Evolutionary conservation across 2,113 vertebrate species (phyloP).

Genomic region (Chamaea fasciata): DNA sequence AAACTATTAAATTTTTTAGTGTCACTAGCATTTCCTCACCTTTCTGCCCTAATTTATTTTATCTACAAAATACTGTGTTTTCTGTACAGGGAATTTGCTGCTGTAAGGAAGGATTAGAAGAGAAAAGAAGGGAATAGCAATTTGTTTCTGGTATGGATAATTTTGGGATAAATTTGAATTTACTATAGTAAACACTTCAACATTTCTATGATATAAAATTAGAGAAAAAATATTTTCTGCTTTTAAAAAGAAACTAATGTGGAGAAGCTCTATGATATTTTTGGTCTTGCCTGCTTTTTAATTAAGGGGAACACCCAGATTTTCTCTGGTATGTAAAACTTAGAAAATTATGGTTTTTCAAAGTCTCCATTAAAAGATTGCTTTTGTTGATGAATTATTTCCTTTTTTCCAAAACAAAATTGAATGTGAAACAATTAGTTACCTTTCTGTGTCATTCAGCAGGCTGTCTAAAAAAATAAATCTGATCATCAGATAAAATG

Average conservation of each 20-base stretch:
- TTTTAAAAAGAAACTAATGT: background rate
- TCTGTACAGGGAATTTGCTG: background rate
- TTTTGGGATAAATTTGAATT: background rate
- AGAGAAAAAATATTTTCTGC: background rate
- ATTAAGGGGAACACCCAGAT: background rate
- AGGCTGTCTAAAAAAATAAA: background rate
- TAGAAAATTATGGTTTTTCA: background rate
- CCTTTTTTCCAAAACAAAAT: background rate
- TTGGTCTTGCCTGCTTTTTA: background rate
- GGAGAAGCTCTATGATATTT: background rate
- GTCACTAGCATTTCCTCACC: background rate
- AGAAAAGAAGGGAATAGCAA: background rate
- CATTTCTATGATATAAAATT: background rate
- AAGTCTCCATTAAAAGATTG: background rate
- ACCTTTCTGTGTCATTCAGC: background rate
- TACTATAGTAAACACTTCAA: background rate
- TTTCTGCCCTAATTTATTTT: background rate
- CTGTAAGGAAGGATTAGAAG: background rate
- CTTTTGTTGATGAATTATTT: background rate
- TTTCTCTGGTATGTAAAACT: background rate
- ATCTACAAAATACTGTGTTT: background rate
- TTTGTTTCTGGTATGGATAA: background rate
- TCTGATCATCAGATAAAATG: background rate
- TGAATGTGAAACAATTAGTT: background rate
- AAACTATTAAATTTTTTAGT: background rate